Conservation (phyloP, 2,797 vertebrate species). For the Bradypodion ventrale region DNA sequence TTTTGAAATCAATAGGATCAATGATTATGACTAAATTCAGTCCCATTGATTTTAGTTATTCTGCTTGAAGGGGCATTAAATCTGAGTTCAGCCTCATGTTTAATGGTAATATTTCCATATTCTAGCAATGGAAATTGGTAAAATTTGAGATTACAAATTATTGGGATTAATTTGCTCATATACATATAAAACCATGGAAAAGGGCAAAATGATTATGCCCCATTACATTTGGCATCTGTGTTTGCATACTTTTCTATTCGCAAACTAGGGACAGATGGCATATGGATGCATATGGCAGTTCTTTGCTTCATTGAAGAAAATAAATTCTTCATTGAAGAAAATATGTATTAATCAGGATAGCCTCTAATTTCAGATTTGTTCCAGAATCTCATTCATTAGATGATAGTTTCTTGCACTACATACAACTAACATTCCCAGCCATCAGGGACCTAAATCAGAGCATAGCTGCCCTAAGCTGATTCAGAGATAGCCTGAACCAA, state of each 20-base stretch:
- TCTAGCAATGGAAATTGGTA: neutral
- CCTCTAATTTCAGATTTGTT: neutral
- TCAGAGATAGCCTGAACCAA: too few species aligned
- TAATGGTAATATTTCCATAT: slow-evolving; percentile 25
- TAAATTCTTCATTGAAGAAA: slow-evolving; percentile 1
- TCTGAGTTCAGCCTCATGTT: neutral
- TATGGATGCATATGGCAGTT: slow-evolving; percentile 27
- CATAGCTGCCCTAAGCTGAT: too few species aligned
- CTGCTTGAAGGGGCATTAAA: neutral
- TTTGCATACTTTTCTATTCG: slow-evolving; percentile 30
- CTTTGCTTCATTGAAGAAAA: slow-evolving; percentile 19
- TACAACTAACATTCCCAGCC: neutral
- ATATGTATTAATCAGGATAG: slow-evolving; percentile 14
- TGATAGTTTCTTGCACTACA: neutral
- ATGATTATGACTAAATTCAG: neutral
- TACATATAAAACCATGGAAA: neutral
- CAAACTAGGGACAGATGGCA: slow-evolving; percentile 29
- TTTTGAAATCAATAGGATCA: neutral
- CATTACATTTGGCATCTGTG: neutral
- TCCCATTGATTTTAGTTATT: neutral
- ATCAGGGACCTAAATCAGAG: neutral
- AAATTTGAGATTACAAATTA: neutral
- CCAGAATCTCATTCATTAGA: slow-evolving; percentile 4
- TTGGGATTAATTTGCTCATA: neutral
- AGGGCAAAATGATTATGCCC: neutral